A percentile compares a stretch with the other conserved stretches of the same genome.
These are phyloP conservation scores for Zapornia atra DNA, from an alignment of 2,113 vertebrate genomes.

Conservation along the genomic window DNA sequence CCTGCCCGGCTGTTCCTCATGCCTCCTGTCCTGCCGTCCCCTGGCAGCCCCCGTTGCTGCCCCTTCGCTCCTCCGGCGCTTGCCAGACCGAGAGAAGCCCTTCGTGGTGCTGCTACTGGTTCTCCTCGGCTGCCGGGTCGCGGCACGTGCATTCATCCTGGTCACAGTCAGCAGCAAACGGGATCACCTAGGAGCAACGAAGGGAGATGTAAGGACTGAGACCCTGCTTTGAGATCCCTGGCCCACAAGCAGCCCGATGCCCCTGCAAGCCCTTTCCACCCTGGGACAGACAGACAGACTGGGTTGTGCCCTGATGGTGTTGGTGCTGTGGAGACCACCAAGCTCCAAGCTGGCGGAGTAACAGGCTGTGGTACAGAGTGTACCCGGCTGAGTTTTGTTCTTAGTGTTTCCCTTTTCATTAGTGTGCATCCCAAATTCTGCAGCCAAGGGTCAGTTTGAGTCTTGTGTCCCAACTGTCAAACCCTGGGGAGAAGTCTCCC, in stretches of 20 bases:
- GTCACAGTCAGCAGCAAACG: conserved; percentile 92
- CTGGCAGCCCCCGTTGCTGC: background rate
- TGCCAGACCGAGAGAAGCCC: background rate
- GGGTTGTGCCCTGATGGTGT: too few species aligned
- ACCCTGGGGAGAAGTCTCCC: background rate
- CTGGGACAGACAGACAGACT: rapidly evolving
- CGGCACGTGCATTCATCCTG: conserved; percentile 94
- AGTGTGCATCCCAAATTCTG: background rate
- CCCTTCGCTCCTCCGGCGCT: background rate
- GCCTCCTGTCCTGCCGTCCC: background rate
- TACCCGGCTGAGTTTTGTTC: background rate
- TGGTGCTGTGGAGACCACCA: background rate
- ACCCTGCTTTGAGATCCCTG: background rate
- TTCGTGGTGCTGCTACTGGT: conserved; percentile 68
- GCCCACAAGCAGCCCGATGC: rapidly evolving
- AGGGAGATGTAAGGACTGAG: background rate
- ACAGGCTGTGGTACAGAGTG: background rate
- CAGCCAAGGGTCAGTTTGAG: background rate
- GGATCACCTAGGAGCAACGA: conserved; percentile 83
- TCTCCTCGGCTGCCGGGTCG: conserved; percentile 92
- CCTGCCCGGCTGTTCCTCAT: background rate
- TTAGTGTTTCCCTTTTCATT: background rate
- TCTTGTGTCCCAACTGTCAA: background rate
- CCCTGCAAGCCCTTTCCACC: background rate
- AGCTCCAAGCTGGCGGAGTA: rapidly evolving